These are phyloP conservation scores for Geotrypetes seraphini DNA, from an alignment of 2,797 vertebrate species.

Conservation along the genomic window DNA sequence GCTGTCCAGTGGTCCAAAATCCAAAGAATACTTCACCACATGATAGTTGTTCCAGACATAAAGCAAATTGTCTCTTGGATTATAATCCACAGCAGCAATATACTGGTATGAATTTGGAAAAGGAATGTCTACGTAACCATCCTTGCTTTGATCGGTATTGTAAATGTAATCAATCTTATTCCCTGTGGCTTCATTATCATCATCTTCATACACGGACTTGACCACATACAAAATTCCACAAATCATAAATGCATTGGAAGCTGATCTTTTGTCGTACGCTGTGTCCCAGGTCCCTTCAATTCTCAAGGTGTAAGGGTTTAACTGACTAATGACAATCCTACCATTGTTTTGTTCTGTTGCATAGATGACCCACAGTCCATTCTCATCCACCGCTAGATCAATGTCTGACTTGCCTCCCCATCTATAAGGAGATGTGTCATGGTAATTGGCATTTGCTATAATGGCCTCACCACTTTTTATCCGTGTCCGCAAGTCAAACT, in stretches of 20 bases:
- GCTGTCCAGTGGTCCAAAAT: slow-evolving; percentile 87
- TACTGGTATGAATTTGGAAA: slow-evolving; percentile 98
- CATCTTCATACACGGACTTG: slow-evolving; percentile 93
- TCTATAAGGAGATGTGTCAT: slow-evolving; percentile 93
- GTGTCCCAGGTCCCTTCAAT: slow-evolving; percentile 97
- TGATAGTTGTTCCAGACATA: slow-evolving; percentile 99
- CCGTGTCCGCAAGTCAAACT: slow-evolving; percentile 89
- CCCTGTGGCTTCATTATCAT: slow-evolving; percentile 94
- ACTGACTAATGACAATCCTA: slow-evolving; percentile 89
- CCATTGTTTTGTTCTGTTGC: slow-evolving; percentile 97
- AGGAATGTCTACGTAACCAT: slow-evolving; percentile 84
- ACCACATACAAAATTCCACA: slow-evolving; percentile 97
- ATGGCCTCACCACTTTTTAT: slow-evolving; percentile 97
- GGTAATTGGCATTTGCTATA: slow-evolving; percentile 94
- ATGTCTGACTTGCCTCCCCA: slow-evolving; percentile 98
- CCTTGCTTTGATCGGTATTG: slow-evolving; percentile 92
- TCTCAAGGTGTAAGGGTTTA: slow-evolving; percentile 90
- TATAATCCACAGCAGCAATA: slow-evolving; percentile 98
- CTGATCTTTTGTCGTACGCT: slow-evolving; percentile 91
- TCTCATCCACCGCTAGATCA: slow-evolving; percentile 93
- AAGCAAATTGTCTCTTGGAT: slow-evolving; percentile 94
- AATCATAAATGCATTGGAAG: slow-evolving; percentile 97
- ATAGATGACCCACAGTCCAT: slow-evolving; percentile 96
- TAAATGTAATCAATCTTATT: slow-evolving; percentile 99
- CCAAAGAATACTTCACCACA: slow-evolving; percentile 92